These are phyloP conservation scores for Caenorhabditis uteleia DNA, from an alignment of 2,888 invertebrate genomes.

Conservation along the genomic window DNA sequence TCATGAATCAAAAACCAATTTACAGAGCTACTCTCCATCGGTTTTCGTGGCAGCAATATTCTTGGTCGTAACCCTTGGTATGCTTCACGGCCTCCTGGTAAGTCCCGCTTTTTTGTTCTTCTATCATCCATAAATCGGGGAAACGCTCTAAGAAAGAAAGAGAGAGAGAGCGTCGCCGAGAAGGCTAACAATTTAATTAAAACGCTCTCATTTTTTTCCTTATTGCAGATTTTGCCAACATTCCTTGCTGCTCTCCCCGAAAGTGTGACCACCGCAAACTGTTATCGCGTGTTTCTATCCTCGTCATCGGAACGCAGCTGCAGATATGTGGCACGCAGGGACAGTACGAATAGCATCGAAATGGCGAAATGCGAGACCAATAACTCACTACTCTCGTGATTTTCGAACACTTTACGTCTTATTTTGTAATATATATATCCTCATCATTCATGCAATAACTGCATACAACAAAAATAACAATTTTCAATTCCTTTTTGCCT, in stretches of 20 bases:
- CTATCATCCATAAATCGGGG: too few relatives aligned
- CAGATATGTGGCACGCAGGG: slow-evolving; percentile 47
- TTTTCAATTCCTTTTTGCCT: too few relatives aligned
- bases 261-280: slow-evolving; percentile 58
- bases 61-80: slow-evolving; percentile 64
- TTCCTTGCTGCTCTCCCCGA: slow-evolving; percentile 61
- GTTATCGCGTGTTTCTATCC: slow-evolving; percentile 61
- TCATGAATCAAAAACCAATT: slow-evolving; percentile 7
- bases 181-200: too few relatives aligned
- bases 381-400: slow-evolving; percentile 13
- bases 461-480: too few relatives aligned
- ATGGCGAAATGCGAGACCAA: slow-evolving; percentile 29
- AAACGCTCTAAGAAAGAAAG: too few relatives aligned
- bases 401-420: background rate
- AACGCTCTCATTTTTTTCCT: slow-evolving; percentile 4
- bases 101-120: slow-evolving; percentile 26
- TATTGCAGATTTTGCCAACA: slow-evolving; percentile 58
- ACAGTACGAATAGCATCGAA: slow-evolving; percentile 34
- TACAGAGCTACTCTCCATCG: slow-evolving; percentile 61
- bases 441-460: too few relatives aligned
- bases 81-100: slow-evolving; percentile 61
- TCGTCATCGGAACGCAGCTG: slow-evolving; percentile 59
- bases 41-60: slow-evolving; percentile 67
- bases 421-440: too few relatives aligned
- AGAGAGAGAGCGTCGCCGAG: too few relatives aligned